Evolutionary conservation across 2,797 vertebrate species (phyloP).

Genomic region (Poeciliopsis gracilis): DNA sequence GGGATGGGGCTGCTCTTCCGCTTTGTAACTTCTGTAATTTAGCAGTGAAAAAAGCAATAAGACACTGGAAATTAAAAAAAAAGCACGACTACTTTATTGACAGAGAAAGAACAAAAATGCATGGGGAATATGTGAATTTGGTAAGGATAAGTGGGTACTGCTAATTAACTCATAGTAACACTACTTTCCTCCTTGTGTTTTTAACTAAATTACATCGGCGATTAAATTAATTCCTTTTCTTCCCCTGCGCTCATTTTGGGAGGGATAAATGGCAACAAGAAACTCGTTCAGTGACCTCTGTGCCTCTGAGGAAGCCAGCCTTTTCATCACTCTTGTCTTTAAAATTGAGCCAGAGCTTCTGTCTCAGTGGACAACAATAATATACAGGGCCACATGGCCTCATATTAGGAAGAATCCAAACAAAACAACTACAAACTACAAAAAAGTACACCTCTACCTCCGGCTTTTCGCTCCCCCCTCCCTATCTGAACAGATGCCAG

Average conservation of each 20-base stretch:
- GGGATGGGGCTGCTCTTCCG: slow-evolving; percentile 33
- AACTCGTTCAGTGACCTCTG: slow-evolving; percentile 74
- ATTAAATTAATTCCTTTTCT: slow-evolving; percentile 66
- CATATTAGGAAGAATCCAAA: slow-evolving; percentile 47
- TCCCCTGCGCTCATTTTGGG: slow-evolving; percentile 55
- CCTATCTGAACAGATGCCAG: slow-evolving; percentile 83
- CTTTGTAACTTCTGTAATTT: slow-evolving; percentile 35
- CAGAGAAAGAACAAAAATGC: slow-evolving; percentile 16
- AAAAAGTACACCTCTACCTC: slow-evolving; percentile 61
- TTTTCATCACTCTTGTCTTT: slow-evolving; percentile 75
- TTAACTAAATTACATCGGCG: slow-evolving; percentile 55
- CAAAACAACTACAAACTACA: slow-evolving; percentile 38
- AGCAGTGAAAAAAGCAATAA: slow-evolving; percentile 1
- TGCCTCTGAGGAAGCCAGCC: slow-evolving; percentile 66
- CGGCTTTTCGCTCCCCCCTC: slow-evolving; percentile 59
- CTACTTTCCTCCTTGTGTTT: slow-evolving; percentile 55
- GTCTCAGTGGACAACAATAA: slow-evolving; percentile 63
- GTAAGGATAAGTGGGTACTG: background rate
- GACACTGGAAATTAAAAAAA: slow-evolving; percentile 25
- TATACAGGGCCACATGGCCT: slow-evolving; percentile 66
- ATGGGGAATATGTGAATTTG: slow-evolving; percentile 21
- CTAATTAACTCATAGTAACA: slow-evolving; percentile 22
- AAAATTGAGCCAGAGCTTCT: slow-evolving; percentile 63
- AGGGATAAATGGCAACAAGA: slow-evolving; percentile 47
- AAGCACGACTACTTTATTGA: slow-evolving; percentile 12